Evolutionary conservation across 2,888 invertebrate species (phyloP), one percentile per base, ranked within the genome.

Genomic region (Octonoba sinensis): DNA sequence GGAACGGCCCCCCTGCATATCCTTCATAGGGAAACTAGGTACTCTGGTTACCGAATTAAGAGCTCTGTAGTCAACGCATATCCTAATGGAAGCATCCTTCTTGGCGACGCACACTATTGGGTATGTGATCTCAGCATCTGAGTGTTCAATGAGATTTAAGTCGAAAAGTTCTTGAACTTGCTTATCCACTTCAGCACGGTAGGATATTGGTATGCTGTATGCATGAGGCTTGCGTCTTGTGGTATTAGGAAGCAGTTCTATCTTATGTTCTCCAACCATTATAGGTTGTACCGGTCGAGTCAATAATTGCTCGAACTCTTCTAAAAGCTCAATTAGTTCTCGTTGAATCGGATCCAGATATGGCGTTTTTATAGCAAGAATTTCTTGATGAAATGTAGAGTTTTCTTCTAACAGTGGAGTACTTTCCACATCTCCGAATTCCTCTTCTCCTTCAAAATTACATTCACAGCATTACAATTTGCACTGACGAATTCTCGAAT

Each of bases 21-120:
- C 70, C 47, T 70, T 60, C 71, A 60, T 60, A 0, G 18, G 60
- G n/a, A 22, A 59, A 20, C 1, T 3, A 24, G 54, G 51, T 6
- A 62, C 44, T 15, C 36, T 62, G 8, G 62, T 72, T 20, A 62
- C 62, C 24, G 51, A 51, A 27, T 72, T 72, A 1, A 62, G 56
- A 20, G 56, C 36, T 22, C 46, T n/a, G 46, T 22, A 73, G n/a
- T 73, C 73, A 4, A 54, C 16, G 24, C 65, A 59, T 20, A 18
- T 59, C 11, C n/a, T n/a, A n/a, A n/a, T n/a, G n/a, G n/a, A n/a
- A n/a, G n/a, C n/a, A n/a, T n/a, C n/a, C n/a, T n/a, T n/a, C n/a
- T n/a, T n/a, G n/a, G n/a, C n/a, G n/a, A n/a, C n/a, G n/a, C n/a
- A n/a, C n/a, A n/a, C n/a, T n/a, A n/a, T n/a, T n/a, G n/a, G n/a